These are phyloP conservation scores for Stenolophus ochropezus DNA, from an alignment of 2,888 invertebrate genomes.

Conservation along the genomic window DNA sequence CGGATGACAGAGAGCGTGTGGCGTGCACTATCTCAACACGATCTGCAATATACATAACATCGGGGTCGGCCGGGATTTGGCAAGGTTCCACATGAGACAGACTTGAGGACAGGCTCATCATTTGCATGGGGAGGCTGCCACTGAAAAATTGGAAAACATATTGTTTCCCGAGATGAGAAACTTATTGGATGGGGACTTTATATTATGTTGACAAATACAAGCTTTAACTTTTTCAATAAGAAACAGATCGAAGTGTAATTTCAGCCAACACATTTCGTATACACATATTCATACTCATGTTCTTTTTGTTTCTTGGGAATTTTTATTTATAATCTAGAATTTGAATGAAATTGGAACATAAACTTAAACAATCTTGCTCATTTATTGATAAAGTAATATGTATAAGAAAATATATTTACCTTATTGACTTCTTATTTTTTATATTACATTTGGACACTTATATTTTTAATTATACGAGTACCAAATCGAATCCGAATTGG, in stretches of 20 bases:
- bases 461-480: no score
- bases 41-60: constrained; percentile 30
- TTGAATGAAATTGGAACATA: no score
- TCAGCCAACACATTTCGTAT: no score
- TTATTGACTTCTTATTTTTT: no score
- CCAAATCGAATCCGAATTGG: no score
- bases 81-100: constrained; percentile 14
- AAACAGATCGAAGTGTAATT: not conserved
- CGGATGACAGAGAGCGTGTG: not conserved
- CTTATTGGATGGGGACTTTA: not conserved
- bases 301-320: no score
- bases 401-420: no score
- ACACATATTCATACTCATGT: no score
- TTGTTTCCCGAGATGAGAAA: not conserved
- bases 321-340: no score
- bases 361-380: no score
- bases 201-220: not conserved
- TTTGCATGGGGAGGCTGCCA: not conserved
- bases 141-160: not conserved
- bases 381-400: no score
- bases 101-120: not conserved
- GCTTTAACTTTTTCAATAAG: not conserved
- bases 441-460: no score
- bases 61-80: constrained; percentile 20
- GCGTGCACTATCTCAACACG: constrained; percentile 3